Evolutionary conservation across 2,888 invertebrate species (phyloP), one percentile per base, ranked within the genome.

Genomic region (Nebria salina): DNA sequence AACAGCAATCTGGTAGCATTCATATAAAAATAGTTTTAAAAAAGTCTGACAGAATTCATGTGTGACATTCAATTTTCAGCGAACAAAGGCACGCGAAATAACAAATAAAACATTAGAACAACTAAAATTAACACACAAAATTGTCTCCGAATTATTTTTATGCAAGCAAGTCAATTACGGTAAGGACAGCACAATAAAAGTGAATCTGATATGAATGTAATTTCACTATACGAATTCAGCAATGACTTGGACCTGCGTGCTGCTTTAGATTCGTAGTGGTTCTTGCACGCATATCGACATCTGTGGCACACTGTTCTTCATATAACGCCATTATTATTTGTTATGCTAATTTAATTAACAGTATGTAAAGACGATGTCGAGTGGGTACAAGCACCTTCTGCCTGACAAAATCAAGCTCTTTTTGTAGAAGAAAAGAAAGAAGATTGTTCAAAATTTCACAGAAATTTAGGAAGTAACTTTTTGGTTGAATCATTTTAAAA

Each of bases 341-440:
- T 77, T 77, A 77, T 77, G 77, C 77, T 77, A 77, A 77, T 77
- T 77, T 77, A 77, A 77, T 77, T 77, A 77, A 77, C 76, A 68
- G 72, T 64, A 77, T 72, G 72, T 72, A 54, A 54, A 54, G 54
- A 54, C 8, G 11, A 54, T 54, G 54, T 8, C 54, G 13, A 8
- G 7, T 54, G 34, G 34, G 34, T 1, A 34, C 34, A 34, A 34
- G 34, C 34, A 34, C 34, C 2, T 34, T 34, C 34, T 34, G 34
- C 5, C 34, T 34, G 34, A 5, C 34, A 5, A 20, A 20, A 20
- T 20, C 20, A 20, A 20, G 34, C 34, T 34, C 34, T 34, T 34
- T 34, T 34, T 34, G 34, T 34, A 34, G 34, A 20, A 20, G 20
- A 20, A 20, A n/a, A n/a, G n/a, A n/a, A n/a, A n/a, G n/a, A n/a